phyloP scores from a whole-genome alignment of 2,797 vertebrate species.

The Mormyrops boulengeri region DNA sequence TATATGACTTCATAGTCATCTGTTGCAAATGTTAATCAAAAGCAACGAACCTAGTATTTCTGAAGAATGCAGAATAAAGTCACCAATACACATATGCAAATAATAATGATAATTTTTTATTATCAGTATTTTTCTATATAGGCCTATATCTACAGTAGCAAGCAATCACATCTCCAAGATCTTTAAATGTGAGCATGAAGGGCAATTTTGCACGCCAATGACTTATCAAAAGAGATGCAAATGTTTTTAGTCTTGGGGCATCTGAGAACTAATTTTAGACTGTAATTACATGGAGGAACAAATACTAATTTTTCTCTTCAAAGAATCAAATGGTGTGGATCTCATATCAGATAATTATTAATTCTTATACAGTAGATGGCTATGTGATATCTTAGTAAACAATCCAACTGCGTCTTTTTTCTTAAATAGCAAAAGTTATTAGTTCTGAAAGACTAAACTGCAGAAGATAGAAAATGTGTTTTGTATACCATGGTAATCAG shows the following conservation, averaged over 20 bases:
- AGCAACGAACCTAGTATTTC: background rate
- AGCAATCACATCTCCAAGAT: background rate
- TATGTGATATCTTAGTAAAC: constrained; percentile 10
- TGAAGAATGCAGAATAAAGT: background rate
- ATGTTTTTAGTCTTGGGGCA: constrained; percentile 19
- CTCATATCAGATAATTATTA: constrained; percentile 20
- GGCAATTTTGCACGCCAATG: constrained; percentile 19
- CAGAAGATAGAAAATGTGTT: constrained; percentile 16
- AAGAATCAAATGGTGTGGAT: constrained; percentile 16
- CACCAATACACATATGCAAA: background rate
- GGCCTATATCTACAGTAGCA: background rate
- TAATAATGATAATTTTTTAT: background rate
- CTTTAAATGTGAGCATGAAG: constrained; percentile 16
- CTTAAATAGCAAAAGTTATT: constrained; percentile 4
- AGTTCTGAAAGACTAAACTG: background rate
- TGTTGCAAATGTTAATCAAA: background rate
- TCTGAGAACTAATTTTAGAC: constrained; percentile 23
- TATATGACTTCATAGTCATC: background rate
- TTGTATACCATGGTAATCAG: constrained; percentile 9
- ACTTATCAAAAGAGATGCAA: constrained; percentile 24
- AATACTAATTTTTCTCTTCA: constrained; percentile 26
- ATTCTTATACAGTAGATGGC: background rate
- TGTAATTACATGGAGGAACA: constrained; percentile 24
- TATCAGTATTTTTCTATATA: constrained; percentile 8
- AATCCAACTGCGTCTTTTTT: background rate